Conservation (phyloP, 1,140 invertebrate genomes). For the Drosophila mayri region DNA sequence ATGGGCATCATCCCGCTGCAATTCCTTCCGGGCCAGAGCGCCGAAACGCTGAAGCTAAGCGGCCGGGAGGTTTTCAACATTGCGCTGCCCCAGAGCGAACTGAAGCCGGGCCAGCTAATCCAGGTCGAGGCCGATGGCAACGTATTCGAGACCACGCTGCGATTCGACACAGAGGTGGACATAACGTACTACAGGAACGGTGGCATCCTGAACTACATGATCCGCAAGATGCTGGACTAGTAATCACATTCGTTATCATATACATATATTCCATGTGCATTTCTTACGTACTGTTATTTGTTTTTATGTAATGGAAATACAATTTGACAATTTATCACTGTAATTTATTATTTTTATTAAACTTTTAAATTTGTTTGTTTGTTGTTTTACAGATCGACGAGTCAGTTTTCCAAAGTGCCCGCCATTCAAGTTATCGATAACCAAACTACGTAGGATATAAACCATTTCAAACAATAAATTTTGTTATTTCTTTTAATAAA, state of each 20-base stretch:
- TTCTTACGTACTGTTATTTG: slow-evolving; percentile 25
- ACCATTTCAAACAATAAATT: too few relatives aligned
- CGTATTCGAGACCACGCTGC: slow-evolving; percentile 80
- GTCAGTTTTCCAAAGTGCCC: not conserved
- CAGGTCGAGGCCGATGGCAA: slow-evolving; percentile 85
- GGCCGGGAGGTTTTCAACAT: slow-evolving; percentile 37
- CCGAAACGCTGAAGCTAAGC: slow-evolving; percentile 26
- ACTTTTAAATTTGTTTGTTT: too few relatives aligned
- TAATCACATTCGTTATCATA: slow-evolving; percentile 20
- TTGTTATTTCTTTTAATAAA: too few relatives aligned
- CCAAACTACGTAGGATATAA: not conserved
- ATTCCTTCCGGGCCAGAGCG: slow-evolving; percentile 27
- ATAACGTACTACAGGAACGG: slow-evolving; percentile 96
- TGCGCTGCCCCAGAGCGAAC: slow-evolving; percentile 89
- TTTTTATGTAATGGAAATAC: slow-evolving; percentile 22
- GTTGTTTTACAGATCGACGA: too few relatives aligned
- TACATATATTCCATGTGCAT: slow-evolving; percentile 63
- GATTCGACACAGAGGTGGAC: slow-evolving; percentile 99
- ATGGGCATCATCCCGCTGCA: slow-evolving; percentile 53
- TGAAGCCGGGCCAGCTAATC: slow-evolving; percentile 76
- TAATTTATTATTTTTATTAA: not conserved
- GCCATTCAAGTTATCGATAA: slow-evolving; percentile 2
- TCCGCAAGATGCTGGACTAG: slow-evolving; percentile 90
- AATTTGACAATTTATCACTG: slow-evolving; percentile 4
- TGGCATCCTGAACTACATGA: slow-evolving; percentile 99